Conservation (phyloP, 1,140 invertebrate species). For the honey bee (Apis mellifera) region DNA sequence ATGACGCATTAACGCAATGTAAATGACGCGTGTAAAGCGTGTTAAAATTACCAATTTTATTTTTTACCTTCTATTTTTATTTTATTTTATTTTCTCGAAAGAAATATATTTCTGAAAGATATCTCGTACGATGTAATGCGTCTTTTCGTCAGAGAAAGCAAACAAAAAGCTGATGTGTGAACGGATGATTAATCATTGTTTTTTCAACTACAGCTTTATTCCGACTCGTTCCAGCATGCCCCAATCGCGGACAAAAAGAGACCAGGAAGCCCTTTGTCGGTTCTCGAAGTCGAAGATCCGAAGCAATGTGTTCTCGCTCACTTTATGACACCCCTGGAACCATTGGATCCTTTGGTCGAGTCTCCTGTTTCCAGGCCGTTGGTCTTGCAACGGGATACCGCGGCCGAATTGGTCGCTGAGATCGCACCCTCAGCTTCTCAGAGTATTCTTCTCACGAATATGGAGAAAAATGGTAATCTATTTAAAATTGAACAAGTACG, state of each 20-base stretch:
- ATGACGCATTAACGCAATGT: background rate
- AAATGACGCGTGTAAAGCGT: background rate
- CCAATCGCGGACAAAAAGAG: conserved; percentile 83
- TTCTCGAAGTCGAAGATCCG: conserved; percentile 92
- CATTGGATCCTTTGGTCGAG: conserved; percentile 91
- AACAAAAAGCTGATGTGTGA: background rate
- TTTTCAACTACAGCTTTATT: conserved; percentile 38
- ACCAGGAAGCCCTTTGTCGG: conserved; percentile 85
- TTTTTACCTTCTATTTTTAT: background rate
- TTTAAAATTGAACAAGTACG: background rate
- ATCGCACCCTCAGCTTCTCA: conserved; percentile 86
- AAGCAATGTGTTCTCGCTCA: conserved; percentile 93
- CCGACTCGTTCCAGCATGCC: conserved; percentile 70
- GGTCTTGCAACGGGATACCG: conserved; percentile 88
- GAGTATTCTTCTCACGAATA: conserved; percentile 92
- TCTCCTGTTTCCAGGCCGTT: conserved; percentile 90
- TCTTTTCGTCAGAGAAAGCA: background rate
- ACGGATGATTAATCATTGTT: background rate
- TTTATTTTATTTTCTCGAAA: too few relatives aligned
- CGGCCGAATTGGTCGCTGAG: conserved; percentile 89
- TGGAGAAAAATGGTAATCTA: conserved; percentile 89
- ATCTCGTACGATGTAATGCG: background rate
- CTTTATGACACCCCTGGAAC: conserved; percentile 92
- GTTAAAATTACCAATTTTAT: background rate
- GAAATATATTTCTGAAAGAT: too few relatives aligned